A percentile compares a stretch with the other conserved stretches of the same genome.
Conservation (phyloP, 2,797 vertebrate species). For the Glossophaga mutica region DNA sequence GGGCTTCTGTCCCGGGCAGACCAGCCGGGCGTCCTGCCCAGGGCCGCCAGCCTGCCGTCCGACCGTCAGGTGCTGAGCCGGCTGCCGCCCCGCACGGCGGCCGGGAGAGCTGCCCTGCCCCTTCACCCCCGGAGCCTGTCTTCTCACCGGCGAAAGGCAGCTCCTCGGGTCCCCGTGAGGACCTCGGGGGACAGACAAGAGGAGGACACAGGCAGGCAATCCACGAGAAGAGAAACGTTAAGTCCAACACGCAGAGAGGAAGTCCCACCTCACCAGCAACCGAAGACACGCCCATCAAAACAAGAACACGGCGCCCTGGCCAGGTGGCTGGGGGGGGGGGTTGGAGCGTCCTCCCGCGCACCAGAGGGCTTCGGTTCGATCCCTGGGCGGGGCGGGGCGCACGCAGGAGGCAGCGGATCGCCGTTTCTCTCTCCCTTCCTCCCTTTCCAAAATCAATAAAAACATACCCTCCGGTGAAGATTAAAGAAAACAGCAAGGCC, state of each 20-base stretch:
- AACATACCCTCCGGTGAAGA: too few species aligned
- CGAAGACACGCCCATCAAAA: background rate
- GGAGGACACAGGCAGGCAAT: background rate
- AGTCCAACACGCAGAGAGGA: too few species aligned
- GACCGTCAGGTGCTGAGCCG: fast-evolving
- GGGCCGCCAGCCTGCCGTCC: too few species aligned
- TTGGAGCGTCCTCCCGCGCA: too few species aligned
- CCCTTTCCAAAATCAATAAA: too few species aligned
- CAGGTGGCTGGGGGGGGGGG: too few species aligned
- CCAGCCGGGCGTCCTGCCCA: background rate
- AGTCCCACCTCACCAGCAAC: fast-evolving
- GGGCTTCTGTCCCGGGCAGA: fast-evolving
- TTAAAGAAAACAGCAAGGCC: too few species aligned
- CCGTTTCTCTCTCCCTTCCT: too few species aligned
- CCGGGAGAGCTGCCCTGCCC: fast-evolving
- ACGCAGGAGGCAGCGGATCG: too few species aligned
- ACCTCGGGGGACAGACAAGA: too few species aligned
- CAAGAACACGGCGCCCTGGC: background rate
- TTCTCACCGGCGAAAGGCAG: background rate
- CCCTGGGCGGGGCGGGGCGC: too few species aligned
- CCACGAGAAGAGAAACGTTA: background rate
- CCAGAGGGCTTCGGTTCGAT: too few species aligned
- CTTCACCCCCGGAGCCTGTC: fast-evolving
- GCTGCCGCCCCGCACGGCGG: background rate
- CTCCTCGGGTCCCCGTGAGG: background rate